These are phyloP conservation scores for Xenops minutus DNA, from an alignment of 2,797 vertebrate genomes.

Conservation along the genomic window DNA sequence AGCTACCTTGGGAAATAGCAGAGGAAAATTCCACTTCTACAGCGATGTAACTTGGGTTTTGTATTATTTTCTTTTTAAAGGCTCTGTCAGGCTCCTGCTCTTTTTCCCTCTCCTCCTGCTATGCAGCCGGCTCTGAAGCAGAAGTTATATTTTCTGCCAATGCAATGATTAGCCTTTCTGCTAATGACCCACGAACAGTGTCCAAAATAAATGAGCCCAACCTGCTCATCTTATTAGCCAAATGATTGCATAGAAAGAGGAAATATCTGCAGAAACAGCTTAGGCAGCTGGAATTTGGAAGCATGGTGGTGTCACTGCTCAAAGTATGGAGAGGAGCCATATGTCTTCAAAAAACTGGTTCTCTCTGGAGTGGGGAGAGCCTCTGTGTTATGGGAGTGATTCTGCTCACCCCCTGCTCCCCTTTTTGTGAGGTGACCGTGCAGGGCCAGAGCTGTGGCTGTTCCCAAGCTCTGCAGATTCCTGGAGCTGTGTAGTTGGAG, in stretches of 20 bases:
- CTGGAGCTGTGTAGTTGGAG: background rate
- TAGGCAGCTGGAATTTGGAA: conserved; percentile 45
- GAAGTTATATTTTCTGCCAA: conserved; percentile 52
- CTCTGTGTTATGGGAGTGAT: background rate
- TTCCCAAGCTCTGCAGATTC: background rate
- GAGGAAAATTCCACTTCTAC: conserved; percentile 38
- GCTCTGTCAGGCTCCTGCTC: background rate
- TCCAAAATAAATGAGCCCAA: conserved; percentile 68
- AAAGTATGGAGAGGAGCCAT: background rate
- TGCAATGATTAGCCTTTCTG: conserved; percentile 53
- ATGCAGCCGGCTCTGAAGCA: conserved; percentile 37
- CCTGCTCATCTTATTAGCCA: conserved; percentile 65
- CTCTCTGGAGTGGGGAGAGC: rapidly evolving
- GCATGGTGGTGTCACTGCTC: background rate
- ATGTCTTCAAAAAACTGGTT: background rate
- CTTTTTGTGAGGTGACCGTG: background rate
- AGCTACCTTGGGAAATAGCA: background rate
- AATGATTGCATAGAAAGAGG: conserved; percentile 46
- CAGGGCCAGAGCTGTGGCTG: background rate
- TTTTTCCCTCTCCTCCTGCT: background rate
- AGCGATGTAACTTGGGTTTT: background rate
- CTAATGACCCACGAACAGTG: conserved; percentile 61
- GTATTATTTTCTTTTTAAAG: background rate
- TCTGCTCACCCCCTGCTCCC: background rate
- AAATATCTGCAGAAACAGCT: conserved; percentile 50